These are phyloP conservation scores for Ovis aries DNA, from an alignment of 2,113 vertebrate genomes.

Conservation along the genomic window DNA sequence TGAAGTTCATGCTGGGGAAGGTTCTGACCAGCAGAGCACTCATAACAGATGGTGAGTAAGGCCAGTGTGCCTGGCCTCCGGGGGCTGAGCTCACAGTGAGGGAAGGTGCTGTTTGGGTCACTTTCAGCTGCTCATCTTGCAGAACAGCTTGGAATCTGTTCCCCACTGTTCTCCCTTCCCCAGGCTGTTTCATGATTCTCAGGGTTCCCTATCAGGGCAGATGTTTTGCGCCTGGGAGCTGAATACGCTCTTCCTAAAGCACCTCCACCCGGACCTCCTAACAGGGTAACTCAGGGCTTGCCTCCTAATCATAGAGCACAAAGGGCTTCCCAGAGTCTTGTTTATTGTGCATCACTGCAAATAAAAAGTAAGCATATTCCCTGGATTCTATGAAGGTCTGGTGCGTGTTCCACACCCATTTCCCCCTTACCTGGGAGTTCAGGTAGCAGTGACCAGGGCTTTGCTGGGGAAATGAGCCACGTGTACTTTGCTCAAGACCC, in stretches of 20 bases:
- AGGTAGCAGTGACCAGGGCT: not conserved
- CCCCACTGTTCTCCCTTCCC: too few relatives aligned
- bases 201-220: not conserved
- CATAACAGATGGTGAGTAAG: constrained; percentile 93
- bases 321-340: not conserved
- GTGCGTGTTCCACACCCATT: not conserved
- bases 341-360: not conserved
- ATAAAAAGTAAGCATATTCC: not conserved
- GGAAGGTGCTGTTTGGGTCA: not conserved
- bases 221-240: not conserved
- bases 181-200: not conserved
- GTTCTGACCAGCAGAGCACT: constrained; percentile 96
- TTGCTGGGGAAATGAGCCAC: rapidly evolving
- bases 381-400: not conserved
- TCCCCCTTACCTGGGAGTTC: not conserved
- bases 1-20: constrained; percentile 96
- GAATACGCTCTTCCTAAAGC: not conserved
- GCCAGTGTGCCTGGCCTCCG: not conserved
- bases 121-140: not conserved
- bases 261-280: not conserved
- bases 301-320: not conserved
- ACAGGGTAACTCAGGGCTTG: not conserved
- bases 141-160: not conserved
- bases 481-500: not conserved
- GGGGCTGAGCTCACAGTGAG: not conserved